Evolutionary conservation across 2,888 invertebrate genomes (phyloP).

Genomic region (Ariolimax columbianus): DNA sequence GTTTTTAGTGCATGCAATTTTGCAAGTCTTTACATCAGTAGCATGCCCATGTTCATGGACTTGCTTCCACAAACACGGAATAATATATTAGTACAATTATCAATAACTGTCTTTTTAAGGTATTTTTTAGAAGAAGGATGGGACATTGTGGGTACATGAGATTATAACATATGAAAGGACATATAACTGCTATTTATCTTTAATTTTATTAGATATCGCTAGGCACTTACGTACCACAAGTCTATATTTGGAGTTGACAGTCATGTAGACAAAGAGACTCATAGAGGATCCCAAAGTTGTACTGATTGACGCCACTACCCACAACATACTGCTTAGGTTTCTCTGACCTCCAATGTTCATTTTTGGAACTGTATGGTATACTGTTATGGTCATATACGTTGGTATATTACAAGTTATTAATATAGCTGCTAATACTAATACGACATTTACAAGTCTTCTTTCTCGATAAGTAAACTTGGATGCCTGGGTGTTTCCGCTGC

Average conservation of each 20-base stretch:
- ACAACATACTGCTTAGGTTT: background rate
- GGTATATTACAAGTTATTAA: background rate
- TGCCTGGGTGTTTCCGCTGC: background rate
- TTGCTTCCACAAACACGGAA: too few relatives aligned
- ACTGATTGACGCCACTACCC: background rate
- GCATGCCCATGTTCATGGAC: too few relatives aligned
- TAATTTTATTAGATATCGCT: background rate
- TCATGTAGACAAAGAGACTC: background rate
- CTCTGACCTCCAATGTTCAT: constrained; percentile 11
- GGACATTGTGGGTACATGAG: too few relatives aligned
- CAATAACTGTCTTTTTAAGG: too few relatives aligned
- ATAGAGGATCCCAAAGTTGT: background rate
- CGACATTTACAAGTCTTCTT: background rate
- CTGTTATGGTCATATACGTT: background rate
- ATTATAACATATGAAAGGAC: too few relatives aligned
- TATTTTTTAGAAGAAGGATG: too few relatives aligned
- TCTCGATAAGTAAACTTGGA: background rate
- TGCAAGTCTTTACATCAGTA: too few relatives aligned
- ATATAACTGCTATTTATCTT: background rate
- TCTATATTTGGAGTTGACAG: background rate
- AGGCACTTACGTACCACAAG: background rate
- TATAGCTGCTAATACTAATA: background rate
- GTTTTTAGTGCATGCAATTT: too few relatives aligned
- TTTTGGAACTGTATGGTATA: background rate
- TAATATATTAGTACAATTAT: too few relatives aligned